These are phyloP conservation scores for Agelastica alni DNA, from an alignment of 2,888 invertebrate species.

Conservation along the genomic window DNA sequence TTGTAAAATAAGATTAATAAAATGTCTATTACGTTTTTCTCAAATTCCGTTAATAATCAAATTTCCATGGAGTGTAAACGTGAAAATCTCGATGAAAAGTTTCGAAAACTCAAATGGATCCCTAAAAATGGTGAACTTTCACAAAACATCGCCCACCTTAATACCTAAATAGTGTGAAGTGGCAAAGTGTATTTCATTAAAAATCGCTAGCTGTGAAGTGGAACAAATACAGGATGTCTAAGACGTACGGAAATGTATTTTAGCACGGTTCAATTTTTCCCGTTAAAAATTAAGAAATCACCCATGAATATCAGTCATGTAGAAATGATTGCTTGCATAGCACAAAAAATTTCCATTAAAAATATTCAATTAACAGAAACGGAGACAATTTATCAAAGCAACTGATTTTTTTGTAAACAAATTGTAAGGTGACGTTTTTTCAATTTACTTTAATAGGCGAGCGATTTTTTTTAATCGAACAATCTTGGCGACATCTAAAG, in stretches of 20 bases:
- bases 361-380: conserved; percentile 7
- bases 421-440: too few relatives aligned
- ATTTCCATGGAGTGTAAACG: too few relatives aligned
- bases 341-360: conserved; percentile 3
- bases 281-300: conserved; percentile 25
- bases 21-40: too few relatives aligned
- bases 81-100: too few relatives aligned
- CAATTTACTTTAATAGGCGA: too few relatives aligned
- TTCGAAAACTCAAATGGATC: background rate
- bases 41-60: too few relatives aligned
- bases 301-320: conserved; percentile 23
- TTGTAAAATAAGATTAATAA: too few relatives aligned
- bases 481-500: too few relatives aligned
- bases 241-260: conserved; percentile 20
- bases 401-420: too few relatives aligned
- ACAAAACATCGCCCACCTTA: conserved; percentile 4
- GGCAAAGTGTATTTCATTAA: conserved; percentile 18
- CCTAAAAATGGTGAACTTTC: background rate
- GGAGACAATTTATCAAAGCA: too few relatives aligned
- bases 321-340: conserved; percentile 12
- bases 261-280: conserved; percentile 24
- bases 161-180: conserved; percentile 19
- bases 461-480: too few relatives aligned
- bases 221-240: conserved; percentile 25
- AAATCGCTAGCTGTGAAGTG: conserved; percentile 18